Evolutionary conservation across 2,797 vertebrate species (phyloP).

Genomic region (Neostethus bicornis): DNA sequence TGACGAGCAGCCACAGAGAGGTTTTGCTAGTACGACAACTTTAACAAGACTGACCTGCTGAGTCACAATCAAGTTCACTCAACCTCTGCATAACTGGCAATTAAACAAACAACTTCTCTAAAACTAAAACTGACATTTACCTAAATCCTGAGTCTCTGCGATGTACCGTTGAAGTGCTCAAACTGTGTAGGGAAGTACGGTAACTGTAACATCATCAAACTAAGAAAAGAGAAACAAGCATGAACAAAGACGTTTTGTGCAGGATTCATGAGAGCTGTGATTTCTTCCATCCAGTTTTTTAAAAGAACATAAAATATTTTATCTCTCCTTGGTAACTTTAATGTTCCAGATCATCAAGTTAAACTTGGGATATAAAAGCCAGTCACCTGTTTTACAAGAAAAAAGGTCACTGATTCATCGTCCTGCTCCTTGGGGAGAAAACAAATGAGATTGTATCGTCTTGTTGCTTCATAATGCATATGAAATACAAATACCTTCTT

Average conservation of each 20-base stretch:
- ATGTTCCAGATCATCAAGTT: neutral
- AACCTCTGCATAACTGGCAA: neutral
- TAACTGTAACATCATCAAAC: no score
- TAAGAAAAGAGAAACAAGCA: no score
- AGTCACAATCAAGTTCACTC: neutral
- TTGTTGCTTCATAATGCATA: constrained; percentile 21
- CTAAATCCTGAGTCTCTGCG: neutral
- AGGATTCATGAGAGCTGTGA: no score
- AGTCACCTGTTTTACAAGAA: constrained; percentile 35
- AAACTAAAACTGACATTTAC: neutral
- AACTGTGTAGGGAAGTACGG: no score
- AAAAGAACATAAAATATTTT: neutral
- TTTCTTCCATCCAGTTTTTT: no score
- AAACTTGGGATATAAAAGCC: constrained; percentile 21
- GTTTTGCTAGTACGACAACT: neutral
- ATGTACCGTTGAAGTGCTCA: no score
- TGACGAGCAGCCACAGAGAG: neutral
- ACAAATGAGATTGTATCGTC: neutral
- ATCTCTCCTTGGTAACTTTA: neutral
- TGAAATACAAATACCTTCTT: constrained; percentile 32
- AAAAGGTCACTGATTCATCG: constrained; percentile 39
- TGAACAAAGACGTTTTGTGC: no score
- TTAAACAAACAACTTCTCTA: neutral
- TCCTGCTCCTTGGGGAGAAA: neutral
- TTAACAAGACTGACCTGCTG: constrained; percentile 8